These are phyloP conservation scores for Drosophila truncata DNA, from an alignment of 1,140 invertebrate genomes.

Conservation along the genomic window DNA sequence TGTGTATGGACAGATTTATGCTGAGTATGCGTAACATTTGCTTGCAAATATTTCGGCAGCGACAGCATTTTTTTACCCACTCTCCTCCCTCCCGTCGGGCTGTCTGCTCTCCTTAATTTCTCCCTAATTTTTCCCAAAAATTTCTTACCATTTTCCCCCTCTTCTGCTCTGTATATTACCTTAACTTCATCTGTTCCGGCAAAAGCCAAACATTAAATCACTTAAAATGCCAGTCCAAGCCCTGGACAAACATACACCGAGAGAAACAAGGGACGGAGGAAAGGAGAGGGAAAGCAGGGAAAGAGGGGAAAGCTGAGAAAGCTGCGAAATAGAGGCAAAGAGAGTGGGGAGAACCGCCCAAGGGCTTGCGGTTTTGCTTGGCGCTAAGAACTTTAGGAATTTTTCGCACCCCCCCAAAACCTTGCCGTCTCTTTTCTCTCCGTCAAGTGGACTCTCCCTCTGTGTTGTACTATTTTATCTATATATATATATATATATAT, in stretches of 20 bases:
- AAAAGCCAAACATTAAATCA: constrained; percentile 82
- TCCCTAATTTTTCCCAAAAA: constrained; percentile 14
- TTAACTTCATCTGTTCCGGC: constrained; percentile 56
- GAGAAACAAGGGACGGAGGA: background rate
- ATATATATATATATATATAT: constrained; percentile 20
- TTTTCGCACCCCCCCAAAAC: constrained; percentile 38
- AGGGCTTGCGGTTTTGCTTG: constrained; percentile 57
- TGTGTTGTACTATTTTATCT: constrained; percentile 25
- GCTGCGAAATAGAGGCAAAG: too few species aligned
- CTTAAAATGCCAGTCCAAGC: constrained; percentile 77
- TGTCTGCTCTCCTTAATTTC: constrained; percentile 16
- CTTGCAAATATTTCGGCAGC: constrained; percentile 59
- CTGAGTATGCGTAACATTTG: constrained; percentile 76
- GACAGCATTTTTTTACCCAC: constrained; percentile 23
- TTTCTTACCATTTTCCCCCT: too few species aligned
- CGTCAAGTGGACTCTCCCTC: background rate
- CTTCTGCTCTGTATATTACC: constrained; percentile 17
- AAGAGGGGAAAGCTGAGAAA: background rate
- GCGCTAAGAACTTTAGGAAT: constrained; percentile 66
- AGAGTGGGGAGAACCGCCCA: constrained; percentile 9
- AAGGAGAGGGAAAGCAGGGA: too few species aligned
- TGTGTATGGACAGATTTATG: constrained; percentile 73
- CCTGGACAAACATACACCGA: constrained; percentile 70
- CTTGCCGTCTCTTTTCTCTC: background rate
- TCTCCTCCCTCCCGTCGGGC: background rate